phyloP scores from a whole-genome alignment of 2,888 invertebrate genomes.

The Melinaea marsaeus region DNA sequence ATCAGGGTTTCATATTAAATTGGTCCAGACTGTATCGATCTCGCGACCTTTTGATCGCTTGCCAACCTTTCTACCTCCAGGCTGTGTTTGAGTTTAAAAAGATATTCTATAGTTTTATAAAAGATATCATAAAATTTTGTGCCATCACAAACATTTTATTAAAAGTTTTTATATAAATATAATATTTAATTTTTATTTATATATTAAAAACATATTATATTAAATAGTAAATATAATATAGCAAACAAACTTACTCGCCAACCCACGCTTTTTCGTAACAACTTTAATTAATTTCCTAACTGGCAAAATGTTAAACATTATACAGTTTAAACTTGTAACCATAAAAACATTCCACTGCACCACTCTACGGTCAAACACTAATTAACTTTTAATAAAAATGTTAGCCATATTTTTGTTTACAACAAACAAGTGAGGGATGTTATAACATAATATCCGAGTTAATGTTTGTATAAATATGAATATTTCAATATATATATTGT shows the following conservation, averaged over 20 bases:
- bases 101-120: background rate
- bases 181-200: too few species aligned
- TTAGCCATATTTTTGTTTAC: background rate
- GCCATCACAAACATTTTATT: too few species aligned
- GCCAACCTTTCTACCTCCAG: constrained; percentile 22
- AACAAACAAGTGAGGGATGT: background rate
- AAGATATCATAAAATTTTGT: too few species aligned
- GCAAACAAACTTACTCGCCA: constrained; percentile 11
- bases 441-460: background rate
- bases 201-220: too few species aligned
- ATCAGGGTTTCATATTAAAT: constrained; percentile 8
- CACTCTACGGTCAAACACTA: background rate
- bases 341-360: background rate
- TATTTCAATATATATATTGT: too few species aligned
- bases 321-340: background rate
- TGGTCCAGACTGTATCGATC: constrained; percentile 25
- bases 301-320: constrained; percentile 13
- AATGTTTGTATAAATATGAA: background rate
- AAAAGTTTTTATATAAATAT: too few species aligned
- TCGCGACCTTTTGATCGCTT: constrained; percentile 26
- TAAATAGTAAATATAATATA: background rate
- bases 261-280: background rate
- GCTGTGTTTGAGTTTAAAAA: constrained; percentile 3
- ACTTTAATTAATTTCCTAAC: constrained; percentile 10
- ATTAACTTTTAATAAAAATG: background rate